phyloP scores from a whole-genome alignment of 2,888 invertebrate genomes.

The Sarcophaga carnaria region DNA sequence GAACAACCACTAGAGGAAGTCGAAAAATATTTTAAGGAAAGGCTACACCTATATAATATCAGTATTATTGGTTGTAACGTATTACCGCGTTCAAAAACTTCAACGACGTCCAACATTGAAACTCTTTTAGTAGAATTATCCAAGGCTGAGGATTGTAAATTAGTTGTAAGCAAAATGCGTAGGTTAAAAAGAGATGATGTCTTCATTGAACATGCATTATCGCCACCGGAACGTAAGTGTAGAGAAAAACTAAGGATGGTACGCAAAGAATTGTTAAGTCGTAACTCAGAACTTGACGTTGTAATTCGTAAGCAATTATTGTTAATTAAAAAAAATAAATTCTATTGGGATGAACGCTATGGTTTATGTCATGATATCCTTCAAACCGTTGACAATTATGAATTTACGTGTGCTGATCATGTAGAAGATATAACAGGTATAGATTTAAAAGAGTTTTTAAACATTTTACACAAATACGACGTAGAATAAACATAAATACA shows the following conservation, averaged over 20 bases:
- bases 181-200: conserved; percentile 70
- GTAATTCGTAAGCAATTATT: conserved; percentile 64
- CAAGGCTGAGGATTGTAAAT: conserved; percentile 48
- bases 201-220: conserved; percentile 67
- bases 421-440: conserved; percentile 62
- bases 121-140: conserved; percentile 65
- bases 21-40: conserved; percentile 59
- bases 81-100: conserved; percentile 37
- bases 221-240: conserved; percentile 66
- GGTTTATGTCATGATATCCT: conserved; percentile 67
- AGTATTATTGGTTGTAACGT: conserved; percentile 59
- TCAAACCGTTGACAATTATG: background rate
- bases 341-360: conserved; percentile 71
- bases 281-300: conserved; percentile 67
- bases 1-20: conserved; percentile 60
- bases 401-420: conserved; percentile 61
- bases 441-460: conserved; percentile 70
- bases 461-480: conserved; percentile 70
- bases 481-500: conserved; percentile 43
- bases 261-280: conserved; percentile 69
- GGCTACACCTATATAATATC: conserved; percentile 59
- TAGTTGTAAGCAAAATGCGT: conserved; percentile 62
- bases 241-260: conserved; percentile 70
- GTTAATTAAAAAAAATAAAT: conserved; percentile 65
- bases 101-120: conserved; percentile 41